Base-by-base conservation (phyloP, 2,113 vertebrate genomes). In the Hiodon tergisus region DNA sequence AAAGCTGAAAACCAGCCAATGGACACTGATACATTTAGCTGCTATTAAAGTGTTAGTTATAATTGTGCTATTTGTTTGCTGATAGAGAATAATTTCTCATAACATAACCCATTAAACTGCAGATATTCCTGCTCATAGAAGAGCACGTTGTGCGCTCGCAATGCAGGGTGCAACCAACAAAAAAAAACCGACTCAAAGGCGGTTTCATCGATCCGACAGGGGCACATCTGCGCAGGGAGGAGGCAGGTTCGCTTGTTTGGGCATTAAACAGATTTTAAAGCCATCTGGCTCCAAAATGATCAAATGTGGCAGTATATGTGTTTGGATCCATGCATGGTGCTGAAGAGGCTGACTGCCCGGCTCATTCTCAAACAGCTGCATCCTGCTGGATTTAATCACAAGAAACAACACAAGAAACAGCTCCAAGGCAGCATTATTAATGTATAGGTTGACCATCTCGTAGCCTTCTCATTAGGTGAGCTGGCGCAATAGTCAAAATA, bases 181-280 rank as follows among this genome's bases (percentile, higher is more conserved):
- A n/a, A n/a, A n/a, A n/a, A n/a, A n/a, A n/a, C n/a, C 48, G 46
- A 47, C 46, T 0, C 48, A 47, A 47, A 48, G 46, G 48, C 48
- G 6, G 63, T 66, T 66, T 66, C 63, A 48, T 66, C 63, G 63
- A 66, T 48, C 63, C 46, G 31, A 66, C 63, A 47, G 0, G 46
- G 63, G 48, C 6, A 5, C 63, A 66, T 66, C 63, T 66, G 63
- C 48, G 63, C 63, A 11, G 63, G 63, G 9, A 66, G 63, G 63
- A 66, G 63, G 31, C 63, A 10, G 17, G 2, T 48, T 48, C 2
- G 17, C 31, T 47, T 47, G 8, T 11, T 60, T 10, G 6, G 59
- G 8, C 8, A 60, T 14, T 14, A 60, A 60, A 60, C 59, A 60
- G 59, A 47, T 66, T 66, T 66, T 47, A 66, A 66, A 17, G 48